A percentile compares a stretch with the other conserved stretches of the same genome.
phyloP scores from a whole-genome alignment of 2,888 invertebrate genomes.

The Tetranychus truncatus region DNA sequence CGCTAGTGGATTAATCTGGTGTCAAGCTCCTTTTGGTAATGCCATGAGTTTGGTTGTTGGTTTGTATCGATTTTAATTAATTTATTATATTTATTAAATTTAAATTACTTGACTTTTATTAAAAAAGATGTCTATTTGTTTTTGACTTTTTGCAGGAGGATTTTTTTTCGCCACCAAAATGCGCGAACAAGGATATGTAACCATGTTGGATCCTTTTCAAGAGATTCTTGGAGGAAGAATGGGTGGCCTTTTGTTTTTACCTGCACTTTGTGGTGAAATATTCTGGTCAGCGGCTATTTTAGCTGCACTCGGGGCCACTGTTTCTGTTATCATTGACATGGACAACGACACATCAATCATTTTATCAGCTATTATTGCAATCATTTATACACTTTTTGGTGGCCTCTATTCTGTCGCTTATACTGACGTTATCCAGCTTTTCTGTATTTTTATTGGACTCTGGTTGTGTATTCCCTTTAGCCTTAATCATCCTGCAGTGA shows the following conservation, averaged over 20 bases:
- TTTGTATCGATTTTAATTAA: slow-evolving; percentile 36
- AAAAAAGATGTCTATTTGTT: background rate
- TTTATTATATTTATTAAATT: background rate
- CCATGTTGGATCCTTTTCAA: slow-evolving; percentile 95
- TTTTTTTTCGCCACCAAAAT: slow-evolving; percentile 95
- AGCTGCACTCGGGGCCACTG: slow-evolving; percentile 83
- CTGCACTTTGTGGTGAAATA: slow-evolving; percentile 89
- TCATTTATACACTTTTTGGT: slow-evolving; percentile 91
- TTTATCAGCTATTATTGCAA: slow-evolving; percentile 83
- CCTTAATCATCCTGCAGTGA: slow-evolving; percentile 65
- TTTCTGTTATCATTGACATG: slow-evolving; percentile 91
- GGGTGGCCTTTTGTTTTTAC: slow-evolving; percentile 87
- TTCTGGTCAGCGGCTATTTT: slow-evolving; percentile 98
- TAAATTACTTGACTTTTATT: background rate
- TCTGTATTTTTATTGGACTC: slow-evolving; percentile 90
- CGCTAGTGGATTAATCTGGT: slow-evolving; percentile 80
- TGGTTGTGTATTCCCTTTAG: slow-evolving; percentile 98
- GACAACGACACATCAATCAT: slow-evolving; percentile 80
- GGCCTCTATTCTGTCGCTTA: slow-evolving; percentile 96
- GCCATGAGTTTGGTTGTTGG: slow-evolving; percentile 83
- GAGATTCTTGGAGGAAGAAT: slow-evolving; percentile 88
- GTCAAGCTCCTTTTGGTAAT: slow-evolving; percentile 98
- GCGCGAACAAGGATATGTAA: slow-evolving; percentile 90
- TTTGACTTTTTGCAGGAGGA: slow-evolving; percentile 47
- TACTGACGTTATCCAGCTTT: slow-evolving; percentile 91